Evolutionary conservation across 2,888 invertebrate genomes (phyloP).

Genomic region (Aproaerema taeniolella): DNA sequence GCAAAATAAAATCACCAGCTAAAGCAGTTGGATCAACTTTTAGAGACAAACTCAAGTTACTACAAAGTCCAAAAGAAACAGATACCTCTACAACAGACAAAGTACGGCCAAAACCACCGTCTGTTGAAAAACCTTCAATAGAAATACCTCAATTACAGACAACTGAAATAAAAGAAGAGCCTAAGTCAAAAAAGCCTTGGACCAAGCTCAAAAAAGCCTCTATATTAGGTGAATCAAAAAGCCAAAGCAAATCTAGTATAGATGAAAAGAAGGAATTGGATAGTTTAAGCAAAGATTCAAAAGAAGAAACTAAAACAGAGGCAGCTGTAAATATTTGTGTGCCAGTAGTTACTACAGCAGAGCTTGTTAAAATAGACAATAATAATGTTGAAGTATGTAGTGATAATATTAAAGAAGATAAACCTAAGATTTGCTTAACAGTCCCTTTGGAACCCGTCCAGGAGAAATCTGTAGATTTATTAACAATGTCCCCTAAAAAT

Average conservation of each 20-base stretch:
- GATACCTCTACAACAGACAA: slow-evolving; percentile 43
- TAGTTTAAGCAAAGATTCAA: slow-evolving; percentile 30
- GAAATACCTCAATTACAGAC: slow-evolving; percentile 49
- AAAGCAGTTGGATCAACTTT: slow-evolving; percentile 68
- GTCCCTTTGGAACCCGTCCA: slow-evolving; percentile 66
- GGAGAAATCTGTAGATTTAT: slow-evolving; percentile 63
- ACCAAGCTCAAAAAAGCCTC: slow-evolving; percentile 86
- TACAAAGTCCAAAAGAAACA: slow-evolving; percentile 57
- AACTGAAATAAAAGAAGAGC: slow-evolving; percentile 48
- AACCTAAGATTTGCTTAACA: slow-evolving; percentile 60
- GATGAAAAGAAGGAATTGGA: slow-evolving; percentile 51
- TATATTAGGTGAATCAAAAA: slow-evolving; percentile 74
- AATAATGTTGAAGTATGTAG: slow-evolving; percentile 57
- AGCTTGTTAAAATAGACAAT: slow-evolving; percentile 71
- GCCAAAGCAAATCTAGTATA: slow-evolving; percentile 50
- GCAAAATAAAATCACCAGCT: slow-evolving; percentile 72
- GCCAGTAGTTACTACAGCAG: slow-evolving; percentile 61
- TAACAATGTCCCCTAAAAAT: slow-evolving; percentile 59
- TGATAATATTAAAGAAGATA: slow-evolving; percentile 54
- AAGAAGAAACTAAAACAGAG: slow-evolving; percentile 34
- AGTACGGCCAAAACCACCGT: slow-evolving; percentile 30
- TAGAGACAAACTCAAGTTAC: slow-evolving; percentile 66
- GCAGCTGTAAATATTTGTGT: slow-evolving; percentile 49
- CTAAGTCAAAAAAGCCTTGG: slow-evolving; percentile 82
- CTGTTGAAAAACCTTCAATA: slow-evolving; percentile 43